Base-by-base conservation (phyloP, 2,888 invertebrate genomes). In the Chalcis sispes region DNA sequence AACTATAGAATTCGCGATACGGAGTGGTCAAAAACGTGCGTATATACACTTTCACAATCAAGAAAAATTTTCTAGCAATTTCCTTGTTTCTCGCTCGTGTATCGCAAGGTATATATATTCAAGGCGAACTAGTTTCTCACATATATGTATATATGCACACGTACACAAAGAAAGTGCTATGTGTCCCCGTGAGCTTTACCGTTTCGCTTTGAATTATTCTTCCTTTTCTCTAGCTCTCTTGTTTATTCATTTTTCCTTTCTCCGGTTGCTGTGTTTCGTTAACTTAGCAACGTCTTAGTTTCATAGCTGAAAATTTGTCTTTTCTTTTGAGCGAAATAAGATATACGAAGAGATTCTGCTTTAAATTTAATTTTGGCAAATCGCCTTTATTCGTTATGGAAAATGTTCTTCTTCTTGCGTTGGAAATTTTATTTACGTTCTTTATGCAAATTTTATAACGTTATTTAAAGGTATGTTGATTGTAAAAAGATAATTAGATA, bases 51-150 rank as follows among this genome's bases (percentile, higher is more conserved):
- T 71, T 71, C n/a, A 52, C 61, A 61, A 52, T 36, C 5, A 10
- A 48, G 69, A 66, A 69, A 36, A 69, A 29, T 69, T 58, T 25
- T 52, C 52, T 48, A 29, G 61, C 70, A 69, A 69, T 69, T 69
- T 70, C 61, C 59, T 56, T n/a, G 32, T 0, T 10, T 7, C 10
- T 1, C 58, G 50, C 29, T 23, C 56, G 46, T 67, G 67, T 46
- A 58, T 46, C 52, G 23, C 59, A n/a, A n/a, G n/a, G n/a, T n/a
- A n/a, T n/a, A n/a, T n/a, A n/a, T n/a, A n/a, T n/a, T n/a, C n/a
- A n/a, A n/a, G n/a, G n/a, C n/a, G n/a, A n/a, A n/a, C n/a, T n/a
- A n/a, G n/a, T 54, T n/a, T 50, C 46, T 40, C n/a, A n/a, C 46
- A 18, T 36, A 36, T 25, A n/a, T 23, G 29, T 48, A 32, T n/a